Conservation (phyloP, 2,113 vertebrate species). For the Carollia perspicillata region DNA sequence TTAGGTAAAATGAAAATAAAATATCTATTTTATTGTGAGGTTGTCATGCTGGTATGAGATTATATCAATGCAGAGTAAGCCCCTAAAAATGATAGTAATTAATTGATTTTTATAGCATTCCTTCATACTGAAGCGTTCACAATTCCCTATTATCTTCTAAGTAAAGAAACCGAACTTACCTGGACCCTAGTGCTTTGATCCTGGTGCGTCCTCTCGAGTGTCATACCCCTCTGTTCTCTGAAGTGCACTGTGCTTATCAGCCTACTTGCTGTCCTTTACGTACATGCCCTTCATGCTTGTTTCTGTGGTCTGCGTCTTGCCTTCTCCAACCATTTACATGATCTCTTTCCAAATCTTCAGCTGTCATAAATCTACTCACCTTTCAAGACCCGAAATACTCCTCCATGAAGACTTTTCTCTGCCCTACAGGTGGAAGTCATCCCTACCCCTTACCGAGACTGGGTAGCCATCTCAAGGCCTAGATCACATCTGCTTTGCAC, state of each 20-base stretch:
- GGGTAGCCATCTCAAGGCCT: not conserved
- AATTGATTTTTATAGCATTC: conserved; percentile 27
- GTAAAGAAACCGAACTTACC: not conserved
- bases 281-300: not conserved
- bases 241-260: not conserved
- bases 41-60: not conserved
- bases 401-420: not conserved
- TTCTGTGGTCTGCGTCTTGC: not conserved
- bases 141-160: not conserved
- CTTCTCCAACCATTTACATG: not conserved
- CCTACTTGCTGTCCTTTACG: not conserved
- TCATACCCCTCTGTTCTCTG: not conserved
- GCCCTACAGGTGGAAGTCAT: not conserved
- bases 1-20: not conserved
- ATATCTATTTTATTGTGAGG: not conserved
- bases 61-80: not conserved
- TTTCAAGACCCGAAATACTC: not conserved
- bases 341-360: not conserved
- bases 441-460: not conserved
- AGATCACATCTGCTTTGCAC: not conserved
- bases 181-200: not conserved
- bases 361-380: not conserved
- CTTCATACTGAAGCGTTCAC: not conserved
- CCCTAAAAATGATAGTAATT: not conserved
- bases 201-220: not conserved